Evolutionary conservation across 2,113 vertebrate species (phyloP).

Genomic region (Phycodurus eques): DNA sequence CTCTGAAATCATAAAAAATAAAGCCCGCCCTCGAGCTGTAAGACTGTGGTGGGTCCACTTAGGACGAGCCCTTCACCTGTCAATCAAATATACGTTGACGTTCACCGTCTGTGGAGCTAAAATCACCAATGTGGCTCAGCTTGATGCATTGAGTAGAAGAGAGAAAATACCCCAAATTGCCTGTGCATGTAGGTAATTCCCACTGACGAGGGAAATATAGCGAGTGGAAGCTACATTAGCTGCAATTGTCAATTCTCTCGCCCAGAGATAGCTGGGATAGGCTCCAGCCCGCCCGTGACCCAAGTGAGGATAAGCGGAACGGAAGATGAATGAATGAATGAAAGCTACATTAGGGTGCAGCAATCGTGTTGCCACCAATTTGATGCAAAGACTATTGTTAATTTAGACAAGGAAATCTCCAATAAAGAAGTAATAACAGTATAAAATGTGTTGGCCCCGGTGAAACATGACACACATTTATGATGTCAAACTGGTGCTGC

Average conservation of each 20-base stretch:
- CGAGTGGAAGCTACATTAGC: constrained; percentile 39
- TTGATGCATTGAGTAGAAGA: not conserved
- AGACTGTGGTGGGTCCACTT: too few species aligned
- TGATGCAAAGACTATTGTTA: constrained; percentile 41
- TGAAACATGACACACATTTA: constrained; percentile 20
- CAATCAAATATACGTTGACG: too few species aligned
- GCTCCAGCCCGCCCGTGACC: too few species aligned
- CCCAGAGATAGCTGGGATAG: too few species aligned
- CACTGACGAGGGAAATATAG: constrained; percentile 22
- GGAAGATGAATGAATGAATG: not conserved
- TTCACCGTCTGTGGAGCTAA: not conserved
- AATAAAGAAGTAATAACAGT: constrained; percentile 43
- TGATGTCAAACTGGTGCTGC: constrained; percentile 44
- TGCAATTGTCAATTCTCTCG: too few species aligned
- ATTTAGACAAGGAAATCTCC: constrained; percentile 44
- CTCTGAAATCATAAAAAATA: too few species aligned
- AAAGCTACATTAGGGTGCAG: constrained; percentile 36
- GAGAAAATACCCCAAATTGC: not conserved
- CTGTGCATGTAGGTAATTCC: constrained; percentile 29
- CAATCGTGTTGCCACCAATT: constrained; percentile 42
- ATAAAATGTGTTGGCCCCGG: constrained; percentile 39
- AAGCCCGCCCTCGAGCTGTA: too few species aligned
- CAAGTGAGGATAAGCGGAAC: too few species aligned
- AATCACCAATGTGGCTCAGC: constrained; percentile 33
- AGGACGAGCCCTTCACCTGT: too few species aligned